Percentiles rank a stretch among this genome's conserved stretches.
These are phyloP conservation scores for Drosophila bocki DNA, from an alignment of 1,140 invertebrate species.

Conservation along the genomic window DNA sequence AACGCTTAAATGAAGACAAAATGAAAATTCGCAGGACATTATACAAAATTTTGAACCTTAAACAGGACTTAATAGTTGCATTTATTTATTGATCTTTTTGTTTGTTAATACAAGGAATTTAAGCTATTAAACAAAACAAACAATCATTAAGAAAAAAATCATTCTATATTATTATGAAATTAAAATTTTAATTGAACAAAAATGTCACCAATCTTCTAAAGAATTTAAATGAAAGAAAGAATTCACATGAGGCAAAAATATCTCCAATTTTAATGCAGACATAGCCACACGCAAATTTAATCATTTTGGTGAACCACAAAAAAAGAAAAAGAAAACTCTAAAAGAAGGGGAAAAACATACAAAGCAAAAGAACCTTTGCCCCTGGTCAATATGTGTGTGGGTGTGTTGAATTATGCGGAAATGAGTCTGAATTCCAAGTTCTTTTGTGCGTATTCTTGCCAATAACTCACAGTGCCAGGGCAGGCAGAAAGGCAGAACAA, in stretches of 20 bases:
- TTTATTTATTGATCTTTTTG: no score
- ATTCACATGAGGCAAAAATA: not conserved
- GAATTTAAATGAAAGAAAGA: not conserved
- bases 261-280: slow-evolving; percentile 15
- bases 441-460: slow-evolving; percentile 64
- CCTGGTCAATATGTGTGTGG: slow-evolving; percentile 25
- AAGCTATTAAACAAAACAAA: not conserved
- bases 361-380: slow-evolving; percentile 5
- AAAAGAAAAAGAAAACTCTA: not conserved
- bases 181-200: no score
- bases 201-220: not conserved
- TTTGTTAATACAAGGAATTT: not conserved
- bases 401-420: slow-evolving; percentile 30
- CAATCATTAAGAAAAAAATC: not conserved
- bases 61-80: not conserved
- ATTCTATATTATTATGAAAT: not conserved
- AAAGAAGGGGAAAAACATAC: not conserved
- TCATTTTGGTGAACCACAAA: slow-evolving; percentile 40
- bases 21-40: not conserved
- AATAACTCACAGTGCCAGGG: slow-evolving; percentile 59
- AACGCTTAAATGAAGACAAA: not conserved
- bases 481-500: slow-evolving; percentile 1
- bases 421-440: slow-evolving; percentile 57
- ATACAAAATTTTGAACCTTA: not conserved
- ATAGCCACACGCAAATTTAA: slow-evolving; percentile 29